phyloP scores from a whole-genome alignment of 2,888 invertebrate genomes.

The Bruchidius siliquastri region DNA sequence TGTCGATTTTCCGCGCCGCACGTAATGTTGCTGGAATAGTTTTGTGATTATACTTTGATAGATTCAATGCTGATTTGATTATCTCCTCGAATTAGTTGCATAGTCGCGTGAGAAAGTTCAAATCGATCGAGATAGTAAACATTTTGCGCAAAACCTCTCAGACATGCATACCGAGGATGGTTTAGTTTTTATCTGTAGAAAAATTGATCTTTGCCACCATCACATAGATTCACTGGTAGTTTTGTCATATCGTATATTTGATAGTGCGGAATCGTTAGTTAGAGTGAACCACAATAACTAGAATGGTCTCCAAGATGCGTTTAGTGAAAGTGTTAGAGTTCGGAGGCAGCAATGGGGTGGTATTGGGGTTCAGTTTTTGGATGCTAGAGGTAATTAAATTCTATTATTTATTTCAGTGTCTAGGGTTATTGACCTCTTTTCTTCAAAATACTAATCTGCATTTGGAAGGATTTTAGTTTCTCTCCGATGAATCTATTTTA shows the following conservation, averaged over 20 bases:
- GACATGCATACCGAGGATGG: not conserved
- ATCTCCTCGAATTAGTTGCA: not conserved
- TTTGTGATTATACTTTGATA: not conserved
- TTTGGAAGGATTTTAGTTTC: too few relatives aligned
- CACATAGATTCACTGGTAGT: not conserved
- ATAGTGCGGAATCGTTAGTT: not conserved
- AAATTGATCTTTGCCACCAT: not conserved
- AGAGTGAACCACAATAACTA: not conserved
- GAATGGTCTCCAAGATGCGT: not conserved
- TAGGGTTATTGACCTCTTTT: too few relatives aligned
- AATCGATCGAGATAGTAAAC: not conserved
- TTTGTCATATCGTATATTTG: not conserved
- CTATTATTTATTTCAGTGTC: too few relatives aligned
- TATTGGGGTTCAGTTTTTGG: constrained; percentile 28
- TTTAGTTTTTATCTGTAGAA: not conserved
- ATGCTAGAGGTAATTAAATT: constrained; percentile 28
- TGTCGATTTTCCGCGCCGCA: not conserved
- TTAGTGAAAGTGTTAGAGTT: not conserved
- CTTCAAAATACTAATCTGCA: too few relatives aligned
- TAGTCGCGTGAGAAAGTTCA: not conserved
- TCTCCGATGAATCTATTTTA: too few relatives aligned
- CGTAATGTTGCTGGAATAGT: not conserved
- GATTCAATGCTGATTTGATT: not conserved
- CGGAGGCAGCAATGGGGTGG: not conserved
- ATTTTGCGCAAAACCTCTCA: not conserved